Evolutionary conservation across 2,113 vertebrate species (phyloP).

Genomic region (Cyanocitta stelleri): DNA sequence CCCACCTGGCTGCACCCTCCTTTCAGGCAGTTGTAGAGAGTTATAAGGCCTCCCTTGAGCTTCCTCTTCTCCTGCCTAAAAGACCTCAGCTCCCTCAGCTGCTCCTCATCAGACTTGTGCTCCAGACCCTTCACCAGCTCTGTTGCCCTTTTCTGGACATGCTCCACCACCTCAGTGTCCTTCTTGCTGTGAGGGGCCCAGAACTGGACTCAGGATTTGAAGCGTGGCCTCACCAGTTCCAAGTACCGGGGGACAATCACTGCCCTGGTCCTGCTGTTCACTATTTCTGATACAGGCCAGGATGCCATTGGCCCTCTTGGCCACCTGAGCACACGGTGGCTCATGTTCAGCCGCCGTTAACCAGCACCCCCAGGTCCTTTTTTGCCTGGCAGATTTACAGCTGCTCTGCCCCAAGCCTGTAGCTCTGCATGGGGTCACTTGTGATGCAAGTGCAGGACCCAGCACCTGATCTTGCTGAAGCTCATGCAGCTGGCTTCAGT

Average conservation of each 20-base stretch:
- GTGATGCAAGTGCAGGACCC: accelerated
- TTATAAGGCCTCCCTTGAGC: neutral
- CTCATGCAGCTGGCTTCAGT: neutral
- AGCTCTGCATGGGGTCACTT: neutral
- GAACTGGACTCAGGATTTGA: neutral
- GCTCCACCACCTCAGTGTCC: neutral
- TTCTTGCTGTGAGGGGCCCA: neutral
- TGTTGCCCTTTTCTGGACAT: accelerated
- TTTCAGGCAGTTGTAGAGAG: neutral
- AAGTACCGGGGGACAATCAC: accelerated
- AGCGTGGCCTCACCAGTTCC: neutral
- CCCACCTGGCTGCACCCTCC: accelerated
- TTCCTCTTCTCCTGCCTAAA: neutral
- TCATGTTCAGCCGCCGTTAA: neutral
- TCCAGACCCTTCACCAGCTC: neutral
- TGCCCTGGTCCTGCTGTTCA: neutral
- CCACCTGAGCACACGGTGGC: accelerated
- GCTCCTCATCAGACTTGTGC: neutral
- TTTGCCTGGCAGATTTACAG: neutral
- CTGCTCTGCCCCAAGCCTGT: neutral
- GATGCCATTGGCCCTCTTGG: neutral
- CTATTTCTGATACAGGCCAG: neutral
- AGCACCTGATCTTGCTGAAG: neutral
- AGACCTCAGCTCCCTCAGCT: neutral
- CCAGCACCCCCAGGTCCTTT: neutral